These are phyloP conservation scores for Drosophila punjabiensis DNA, from an alignment of 1,140 invertebrate genomes.

Conservation along the genomic window DNA sequence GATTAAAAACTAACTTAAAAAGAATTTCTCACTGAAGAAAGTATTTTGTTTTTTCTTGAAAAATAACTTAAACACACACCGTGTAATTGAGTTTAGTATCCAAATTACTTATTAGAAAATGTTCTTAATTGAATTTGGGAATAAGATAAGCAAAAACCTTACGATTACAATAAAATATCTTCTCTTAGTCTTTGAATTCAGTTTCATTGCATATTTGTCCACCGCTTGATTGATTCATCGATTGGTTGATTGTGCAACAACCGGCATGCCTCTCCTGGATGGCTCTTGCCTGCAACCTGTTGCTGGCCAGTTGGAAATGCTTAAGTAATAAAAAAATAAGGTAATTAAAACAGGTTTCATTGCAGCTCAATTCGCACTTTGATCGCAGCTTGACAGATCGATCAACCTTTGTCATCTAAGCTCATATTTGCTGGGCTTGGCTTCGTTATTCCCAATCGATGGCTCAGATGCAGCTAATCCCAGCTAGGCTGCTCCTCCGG, in stretches of 20 bases:
- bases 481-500: not conserved
- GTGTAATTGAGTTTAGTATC: not conserved
- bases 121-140: not conserved
- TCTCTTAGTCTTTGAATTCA: not conserved
- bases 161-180: too few species aligned
- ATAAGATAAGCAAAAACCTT: too few species aligned
- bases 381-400: constrained; percentile 22
- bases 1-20: not conserved
- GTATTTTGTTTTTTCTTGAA: not conserved
- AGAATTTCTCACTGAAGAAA: too few species aligned
- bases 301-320: not conserved
- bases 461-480: constrained; percentile 4
- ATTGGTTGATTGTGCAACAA: constrained; percentile 44
- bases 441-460: not conserved
- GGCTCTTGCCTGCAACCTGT: constrained; percentile 25
- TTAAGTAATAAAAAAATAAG: too few species aligned
- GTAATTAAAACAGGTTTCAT: constrained; percentile 37
- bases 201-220: constrained; percentile 5
- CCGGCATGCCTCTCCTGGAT: constrained; percentile 22
- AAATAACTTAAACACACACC: not conserved
- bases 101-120: not conserved
- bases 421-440: not conserved
- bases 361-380: constrained; percentile 37
- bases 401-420: constrained; percentile 41
- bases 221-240: constrained; percentile 36